Percentiles rank a stretch among this genome's conserved stretches.
Evolutionary conservation across 2,113 vertebrate genomes (phyloP).

Genomic region (Climacteris rufus): DNA sequence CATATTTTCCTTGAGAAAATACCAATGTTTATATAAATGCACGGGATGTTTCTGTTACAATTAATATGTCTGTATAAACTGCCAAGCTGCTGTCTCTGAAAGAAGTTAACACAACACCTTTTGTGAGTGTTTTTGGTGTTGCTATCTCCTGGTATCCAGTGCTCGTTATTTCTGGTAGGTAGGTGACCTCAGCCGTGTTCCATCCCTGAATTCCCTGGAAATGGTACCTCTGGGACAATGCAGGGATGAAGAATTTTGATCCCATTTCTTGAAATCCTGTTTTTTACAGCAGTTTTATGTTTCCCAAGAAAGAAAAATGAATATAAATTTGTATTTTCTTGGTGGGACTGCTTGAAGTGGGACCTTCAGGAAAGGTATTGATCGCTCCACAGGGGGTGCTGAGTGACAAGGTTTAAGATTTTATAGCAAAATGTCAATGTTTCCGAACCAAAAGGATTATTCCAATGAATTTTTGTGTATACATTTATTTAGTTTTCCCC

Average conservation of each 20-base stretch:
- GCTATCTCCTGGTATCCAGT: not conserved
- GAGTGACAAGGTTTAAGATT: not conserved
- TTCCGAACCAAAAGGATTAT: not conserved
- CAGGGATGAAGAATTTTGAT: not conserved
- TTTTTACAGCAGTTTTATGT: not conserved
- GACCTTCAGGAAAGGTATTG: not conserved
- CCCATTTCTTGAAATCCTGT: not conserved
- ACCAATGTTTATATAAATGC: not conserved
- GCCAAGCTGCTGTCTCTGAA: conserved; percentile 25
- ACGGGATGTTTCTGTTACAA: conserved; percentile 10
- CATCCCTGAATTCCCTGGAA: not conserved
- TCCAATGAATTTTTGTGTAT: not conserved
- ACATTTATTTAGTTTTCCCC: not conserved
- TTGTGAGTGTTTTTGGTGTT: not conserved
- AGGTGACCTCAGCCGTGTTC: not conserved
- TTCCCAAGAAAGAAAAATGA: not conserved
- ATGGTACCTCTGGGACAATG: not conserved
- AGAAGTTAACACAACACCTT: not conserved
- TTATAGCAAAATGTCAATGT: not conserved
- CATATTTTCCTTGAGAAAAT: conserved; percentile 16
- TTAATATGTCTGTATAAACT: conserved; percentile 11
- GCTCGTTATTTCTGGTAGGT: not conserved
- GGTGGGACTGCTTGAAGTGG: not conserved
- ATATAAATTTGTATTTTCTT: not conserved
- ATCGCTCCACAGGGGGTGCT: accelerated